phyloP scores from a whole-genome alignment of 2,888 invertebrate species.

The Harpagoxenus sublaevis region DNA sequence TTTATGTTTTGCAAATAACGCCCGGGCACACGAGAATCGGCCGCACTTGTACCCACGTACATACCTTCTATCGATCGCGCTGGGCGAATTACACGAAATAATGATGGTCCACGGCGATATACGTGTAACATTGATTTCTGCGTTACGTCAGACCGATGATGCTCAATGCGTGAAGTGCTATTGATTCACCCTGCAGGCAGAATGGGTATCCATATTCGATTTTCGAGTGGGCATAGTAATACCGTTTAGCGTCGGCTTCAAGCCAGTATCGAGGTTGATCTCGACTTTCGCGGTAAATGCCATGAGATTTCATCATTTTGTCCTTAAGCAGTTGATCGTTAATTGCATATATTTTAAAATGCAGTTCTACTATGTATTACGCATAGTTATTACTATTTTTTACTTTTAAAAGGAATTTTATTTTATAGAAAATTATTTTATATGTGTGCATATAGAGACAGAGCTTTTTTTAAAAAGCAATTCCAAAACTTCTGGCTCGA shows the following conservation, averaged over 20 bases:
- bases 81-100: conserved; percentile 64
- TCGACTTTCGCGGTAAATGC: neutral
- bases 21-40: conserved; percentile 39
- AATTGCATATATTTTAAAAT: neutral
- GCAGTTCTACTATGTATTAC: neutral
- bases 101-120: conserved; percentile 58
- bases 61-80: conserved; percentile 55
- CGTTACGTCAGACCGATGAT: conserved; percentile 79
- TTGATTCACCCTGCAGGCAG: conserved; percentile 79
- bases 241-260: conserved; percentile 64
- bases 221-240: conserved; percentile 74
- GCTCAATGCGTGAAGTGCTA: conserved; percentile 80
- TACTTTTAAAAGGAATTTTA: neutral
- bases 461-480: neutral
- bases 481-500: neutral
- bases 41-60: conserved; percentile 40
- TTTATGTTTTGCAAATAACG: conserved; percentile 55
- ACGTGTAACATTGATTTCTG: conserved; percentile 76
- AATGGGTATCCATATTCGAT: conserved; percentile 80
- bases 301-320: neutral
- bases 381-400: neutral
- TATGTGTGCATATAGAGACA: neutral
- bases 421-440: neutral
- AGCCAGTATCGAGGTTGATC: neutral
- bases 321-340: neutral